phyloP scores from a whole-genome alignment of 2,113 vertebrate species.

The Sorex araneus region DNA sequence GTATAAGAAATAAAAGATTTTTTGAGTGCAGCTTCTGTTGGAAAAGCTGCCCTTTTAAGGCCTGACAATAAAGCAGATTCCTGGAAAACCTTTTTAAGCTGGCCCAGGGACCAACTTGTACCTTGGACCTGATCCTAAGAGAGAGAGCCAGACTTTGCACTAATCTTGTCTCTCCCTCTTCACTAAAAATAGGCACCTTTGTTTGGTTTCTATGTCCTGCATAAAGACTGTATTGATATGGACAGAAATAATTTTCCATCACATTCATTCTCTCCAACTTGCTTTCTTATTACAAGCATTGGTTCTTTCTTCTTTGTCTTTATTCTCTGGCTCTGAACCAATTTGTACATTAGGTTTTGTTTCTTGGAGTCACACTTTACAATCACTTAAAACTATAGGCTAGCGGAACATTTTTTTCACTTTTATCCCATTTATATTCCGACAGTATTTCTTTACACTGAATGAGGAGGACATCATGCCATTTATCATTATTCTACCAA shows the following conservation, averaged over 20 bases:
- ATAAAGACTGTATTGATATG: conserved; percentile 72
- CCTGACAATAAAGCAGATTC: conserved; percentile 65
- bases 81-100: conserved; percentile 73
- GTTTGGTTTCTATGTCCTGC: conserved; percentile 25
- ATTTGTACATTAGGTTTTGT: conserved; percentile 45
- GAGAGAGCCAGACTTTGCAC: conserved; percentile 72
- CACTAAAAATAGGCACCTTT: conserved; percentile 80
- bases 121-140: conserved; percentile 67
- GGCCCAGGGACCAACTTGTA: conserved; percentile 25
- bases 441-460: not conserved
- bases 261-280: conserved; percentile 53
- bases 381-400: not conserved
- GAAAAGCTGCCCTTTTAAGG: conserved; percentile 67
- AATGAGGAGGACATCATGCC: not conserved
- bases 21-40: not conserved
- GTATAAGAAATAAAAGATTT: conserved; percentile 55
- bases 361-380: not conserved
- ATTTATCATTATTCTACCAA: conserved; percentile 26
- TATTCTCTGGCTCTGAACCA: conserved; percentile 50
- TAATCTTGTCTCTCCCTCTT: conserved; percentile 59
- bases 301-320: conserved; percentile 33
- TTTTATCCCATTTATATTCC: conserved; percentile 38
- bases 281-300: conserved; percentile 10
- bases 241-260: conserved; percentile 70
- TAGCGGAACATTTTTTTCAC: not conserved